Base-by-base conservation (phyloP, 1,140 invertebrate species). In the Apis dorsata region DNA sequence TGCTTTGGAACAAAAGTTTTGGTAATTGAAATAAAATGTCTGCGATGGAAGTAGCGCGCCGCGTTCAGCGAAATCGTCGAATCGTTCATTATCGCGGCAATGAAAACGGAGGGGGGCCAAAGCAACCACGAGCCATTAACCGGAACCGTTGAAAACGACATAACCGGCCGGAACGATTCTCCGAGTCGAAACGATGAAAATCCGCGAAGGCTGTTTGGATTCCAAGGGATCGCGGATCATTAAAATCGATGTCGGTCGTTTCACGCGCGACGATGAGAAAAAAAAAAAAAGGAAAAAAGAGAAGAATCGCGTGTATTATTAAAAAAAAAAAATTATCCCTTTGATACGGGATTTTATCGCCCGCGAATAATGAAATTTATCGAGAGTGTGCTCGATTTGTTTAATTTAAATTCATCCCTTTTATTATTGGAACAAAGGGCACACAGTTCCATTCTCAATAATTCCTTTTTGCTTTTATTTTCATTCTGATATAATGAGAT, bases 51-150 rank as follows among this genome's bases (percentile, higher is more conserved):
- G 51, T 17, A 10, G n/a, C 51, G 44, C 51, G 44, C 51, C 60
- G 21, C 44, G 49, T 63, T 66, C n/a, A 34, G 21, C 17, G 53
- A 82, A 83, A 87, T 85, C 85, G 83, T 79, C 86, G 69, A 88
- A 88, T 34, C 86, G 85, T 88, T 88, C 84, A 86, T 88, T 87
- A 85, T 62, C 34, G 21, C 34, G 57, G 73, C 73, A 75, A 75
- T 75, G 34, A 75, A 75, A 75, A 62, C 34, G 72, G 34, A 62
- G 34, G 34, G 2, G 4, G 34, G 21, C 19, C 34, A 49, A 74
- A 88, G 84, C 87, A 88, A 86, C 80, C 86, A 44, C 34, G 63
- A 62, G 59, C 81, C 86, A 89, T 89, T 88, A 88, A 81, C 76
- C 34, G 83, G 79, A 86, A 88, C 85, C 85, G 85, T 71, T 75